Evolutionary conservation across 2,888 invertebrate genomes (phyloP).

Genomic region (Oscheius myriophilus): DNA sequence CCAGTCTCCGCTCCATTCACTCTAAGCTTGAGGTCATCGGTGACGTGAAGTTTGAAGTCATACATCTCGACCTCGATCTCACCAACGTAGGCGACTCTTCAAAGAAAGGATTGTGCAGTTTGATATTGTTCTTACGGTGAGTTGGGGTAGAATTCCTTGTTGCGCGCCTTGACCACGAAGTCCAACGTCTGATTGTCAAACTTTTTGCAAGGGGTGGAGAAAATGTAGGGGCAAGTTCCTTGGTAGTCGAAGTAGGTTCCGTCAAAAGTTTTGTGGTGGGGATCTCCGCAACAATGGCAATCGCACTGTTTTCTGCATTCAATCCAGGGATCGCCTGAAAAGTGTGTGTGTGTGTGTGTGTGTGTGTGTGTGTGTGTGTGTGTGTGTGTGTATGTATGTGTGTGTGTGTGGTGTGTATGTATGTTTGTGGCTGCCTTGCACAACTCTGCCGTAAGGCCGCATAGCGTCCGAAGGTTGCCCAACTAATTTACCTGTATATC

Average conservation of each 20-base stretch:
- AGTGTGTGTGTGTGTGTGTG: too few relatives aligned
- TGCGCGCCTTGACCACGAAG: neutral
- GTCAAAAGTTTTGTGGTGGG: neutral
- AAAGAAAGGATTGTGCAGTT: neutral
- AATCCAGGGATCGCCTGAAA: neutral
- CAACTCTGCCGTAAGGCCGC: too few relatives aligned
- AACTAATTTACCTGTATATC: too few relatives aligned
- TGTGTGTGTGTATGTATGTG: too few relatives aligned
- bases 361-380: too few relatives aligned
- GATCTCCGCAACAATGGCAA: neutral
- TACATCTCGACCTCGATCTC: neutral
- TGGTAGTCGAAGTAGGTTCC: slow-evolving; percentile 8
- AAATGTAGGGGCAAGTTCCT: neutral
- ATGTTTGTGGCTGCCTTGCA: too few relatives aligned
- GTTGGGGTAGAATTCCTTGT: neutral
- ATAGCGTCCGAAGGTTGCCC: too few relatives aligned
- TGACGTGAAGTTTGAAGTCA: neutral
- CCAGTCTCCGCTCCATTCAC: neutral
- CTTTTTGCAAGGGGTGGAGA: neutral
- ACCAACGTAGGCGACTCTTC: neutral
- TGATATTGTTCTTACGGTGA: neutral
- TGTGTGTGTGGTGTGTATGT: too few relatives aligned
- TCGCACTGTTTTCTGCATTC: neutral
- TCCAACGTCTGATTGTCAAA: neutral
- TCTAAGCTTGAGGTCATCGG: neutral